Percentiles rank a stretch among this genome's conserved stretches.
Conservation (phyloP, 2,797 vertebrate species). For the Acipenser transmontanus region DNA sequence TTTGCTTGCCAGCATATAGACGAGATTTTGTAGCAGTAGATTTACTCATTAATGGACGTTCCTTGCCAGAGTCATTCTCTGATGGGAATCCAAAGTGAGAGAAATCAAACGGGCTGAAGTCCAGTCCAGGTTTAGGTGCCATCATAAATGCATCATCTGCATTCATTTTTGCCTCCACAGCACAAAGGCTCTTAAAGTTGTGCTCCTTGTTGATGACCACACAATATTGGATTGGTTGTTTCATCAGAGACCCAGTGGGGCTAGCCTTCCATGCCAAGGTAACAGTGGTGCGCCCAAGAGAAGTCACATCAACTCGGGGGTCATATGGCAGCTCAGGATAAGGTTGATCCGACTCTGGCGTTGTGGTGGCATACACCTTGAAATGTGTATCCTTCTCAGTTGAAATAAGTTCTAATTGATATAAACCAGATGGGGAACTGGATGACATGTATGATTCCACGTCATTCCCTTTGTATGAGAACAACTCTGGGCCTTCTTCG, state of each 20-base stretch:
- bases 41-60: conserved; percentile 57
- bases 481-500: conserved; percentile 79
- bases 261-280: conserved; percentile 94
- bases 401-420: conserved; percentile 88
- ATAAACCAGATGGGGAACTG: conserved; percentile 85
- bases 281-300: conserved; percentile 85
- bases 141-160: conserved; percentile 83
- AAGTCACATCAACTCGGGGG: conserved; percentile 86
- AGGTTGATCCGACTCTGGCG: conserved; percentile 90
- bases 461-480: conserved; percentile 92
- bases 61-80: conserved; percentile 68
- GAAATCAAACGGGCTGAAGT: conserved; percentile 96
- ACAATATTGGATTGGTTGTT: conserved; percentile 87
- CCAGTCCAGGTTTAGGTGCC: conserved; percentile 84
- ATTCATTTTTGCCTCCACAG: conserved; percentile 84
- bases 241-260: conserved; percentile 77
- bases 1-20: conserved; percentile 56
- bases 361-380: conserved; percentile 89
- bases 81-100: conserved; percentile 86
- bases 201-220: conserved; percentile 94
- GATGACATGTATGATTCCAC: conserved; percentile 86
- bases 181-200: conserved; percentile 97
- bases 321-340: conserved; percentile 93
- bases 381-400: conserved; percentile 97
- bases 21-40: conserved; percentile 59